phyloP scores from a whole-genome alignment of 2,113 vertebrate genomes.

The Andinoacara biseriatus region DNA sequence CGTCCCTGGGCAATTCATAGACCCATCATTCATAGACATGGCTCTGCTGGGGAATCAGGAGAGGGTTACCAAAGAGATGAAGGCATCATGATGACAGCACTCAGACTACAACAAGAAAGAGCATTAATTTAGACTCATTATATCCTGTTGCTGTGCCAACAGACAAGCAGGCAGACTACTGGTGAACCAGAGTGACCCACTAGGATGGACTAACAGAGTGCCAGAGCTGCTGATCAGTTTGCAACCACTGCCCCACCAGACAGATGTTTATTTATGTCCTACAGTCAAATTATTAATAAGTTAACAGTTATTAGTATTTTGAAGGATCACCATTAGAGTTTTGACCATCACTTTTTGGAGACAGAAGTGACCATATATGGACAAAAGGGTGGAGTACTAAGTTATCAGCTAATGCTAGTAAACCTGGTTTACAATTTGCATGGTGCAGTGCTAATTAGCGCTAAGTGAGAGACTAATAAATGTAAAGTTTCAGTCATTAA shows the following conservation, averaged over 20 bases:
- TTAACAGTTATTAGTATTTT: not conserved
- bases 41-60: conserved; percentile 1
- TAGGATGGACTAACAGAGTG: not conserved
- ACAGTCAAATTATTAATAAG: not conserved
- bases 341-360: not conserved
- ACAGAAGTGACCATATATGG: not conserved
- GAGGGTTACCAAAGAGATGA: conserved; percentile 20
- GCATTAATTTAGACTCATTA: conserved; percentile 61
- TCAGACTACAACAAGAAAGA: conserved; percentile 24
- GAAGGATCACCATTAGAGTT: not conserved
- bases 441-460: not conserved
- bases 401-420: not conserved
- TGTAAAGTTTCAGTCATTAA: not conserved
- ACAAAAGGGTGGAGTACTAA: not conserved
- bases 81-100: conserved; percentile 7
- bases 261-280: not conserved
- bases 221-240: not conserved
- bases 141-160: conserved; percentile 72
- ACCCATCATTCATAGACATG: conserved; percentile 9
- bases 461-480: not conserved
- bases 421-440: not conserved
- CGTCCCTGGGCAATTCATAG: not conserved
- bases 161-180: conserved; percentile 45
- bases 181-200: conserved; percentile 43
- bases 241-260: not conserved